These are phyloP conservation scores for Parotocinclus haroldoi DNA, from an alignment of 2,797 vertebrate species.

Conservation along the genomic window DNA sequence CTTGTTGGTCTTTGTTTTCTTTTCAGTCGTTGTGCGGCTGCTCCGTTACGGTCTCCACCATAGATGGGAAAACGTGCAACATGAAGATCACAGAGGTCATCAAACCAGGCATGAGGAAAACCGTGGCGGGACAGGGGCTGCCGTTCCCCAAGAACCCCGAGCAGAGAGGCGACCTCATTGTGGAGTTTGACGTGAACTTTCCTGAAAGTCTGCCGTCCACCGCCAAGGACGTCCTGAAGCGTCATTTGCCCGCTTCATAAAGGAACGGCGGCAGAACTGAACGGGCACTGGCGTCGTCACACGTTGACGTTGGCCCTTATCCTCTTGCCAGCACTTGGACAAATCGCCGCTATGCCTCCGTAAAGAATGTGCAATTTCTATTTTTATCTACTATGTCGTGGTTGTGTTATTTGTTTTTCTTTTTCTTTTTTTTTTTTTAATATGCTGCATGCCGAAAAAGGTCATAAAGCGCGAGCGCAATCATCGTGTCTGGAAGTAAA, in stretches of 20 bases:
- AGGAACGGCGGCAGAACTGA: slow-evolving; percentile 23
- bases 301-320: not conserved
- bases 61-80: slow-evolving; percentile 93
- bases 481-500: slow-evolving; percentile 56
- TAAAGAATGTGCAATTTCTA: slow-evolving; percentile 71
- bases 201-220: slow-evolving; percentile 88
- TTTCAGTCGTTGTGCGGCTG: slow-evolving; percentile 93
- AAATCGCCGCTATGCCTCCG: slow-evolving; percentile 54
- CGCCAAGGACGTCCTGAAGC: slow-evolving; percentile 93
- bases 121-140: slow-evolving; percentile 91
- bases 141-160: slow-evolving; percentile 94
- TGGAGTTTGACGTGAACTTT: slow-evolving; percentile 96
- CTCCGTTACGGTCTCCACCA: slow-evolving; percentile 91
- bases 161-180: slow-evolving; percentile 93
- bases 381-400: slow-evolving; percentile 61
- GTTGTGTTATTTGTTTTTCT: slow-evolving; percentile 23
- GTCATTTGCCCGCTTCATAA: slow-evolving; percentile 90
- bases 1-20: not conserved
- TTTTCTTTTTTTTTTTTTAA: slow-evolving; percentile 38
- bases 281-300: not conserved
- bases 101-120: slow-evolving; percentile 95
- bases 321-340: slow-evolving; percentile 44
- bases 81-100: slow-evolving; percentile 96
- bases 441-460: slow-evolving; percentile 66
- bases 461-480: slow-evolving; percentile 54